phyloP scores from a whole-genome alignment of 2,888 invertebrate species.

The Microdon myrmicae region DNA sequence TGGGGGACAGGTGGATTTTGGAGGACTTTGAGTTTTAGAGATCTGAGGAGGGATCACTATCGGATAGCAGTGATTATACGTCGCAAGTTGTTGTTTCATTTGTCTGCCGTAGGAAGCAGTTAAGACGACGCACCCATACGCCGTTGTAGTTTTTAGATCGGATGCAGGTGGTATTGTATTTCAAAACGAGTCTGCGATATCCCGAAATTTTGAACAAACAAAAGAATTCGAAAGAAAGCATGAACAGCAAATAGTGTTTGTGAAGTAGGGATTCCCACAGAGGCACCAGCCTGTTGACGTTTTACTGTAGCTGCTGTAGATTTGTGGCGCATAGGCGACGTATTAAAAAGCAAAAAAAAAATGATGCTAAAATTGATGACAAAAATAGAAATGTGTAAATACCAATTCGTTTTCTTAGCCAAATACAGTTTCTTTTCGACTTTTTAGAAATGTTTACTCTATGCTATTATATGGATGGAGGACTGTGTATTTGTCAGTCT shows the following conservation, averaged over 20 bases:
- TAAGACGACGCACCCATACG: conserved; percentile 26
- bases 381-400: too few relatives aligned
- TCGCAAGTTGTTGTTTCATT: conserved; percentile 4
- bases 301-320: too few relatives aligned
- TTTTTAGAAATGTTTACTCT: too few relatives aligned
- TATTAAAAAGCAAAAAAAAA: too few relatives aligned
- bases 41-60: conserved; percentile 18
- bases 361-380: too few relatives aligned
- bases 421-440: too few relatives aligned
- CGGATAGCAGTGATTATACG: conserved; percentile 28
- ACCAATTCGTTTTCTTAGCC: too few relatives aligned
- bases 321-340: too few relatives aligned
- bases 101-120: conserved; percentile 28
- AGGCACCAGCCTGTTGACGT: too few relatives aligned
- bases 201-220: conserved; percentile 14
- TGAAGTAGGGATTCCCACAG: too few relatives aligned
- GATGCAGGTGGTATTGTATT: conserved; percentile 20
- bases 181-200: conserved; percentile 36
- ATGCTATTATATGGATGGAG: too few relatives aligned
- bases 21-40: conserved; percentile 19
- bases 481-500: too few relatives aligned
- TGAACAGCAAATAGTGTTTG: not conserved
- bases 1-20: conserved; percentile 21
- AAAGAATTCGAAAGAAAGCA: not conserved
- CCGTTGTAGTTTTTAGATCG: conserved; percentile 1